Percentiles rank a stretch among this genome's conserved stretches.
These are phyloP conservation scores for Drosophila azteca DNA, from an alignment of 1,140 invertebrate species.

Conservation along the genomic window DNA sequence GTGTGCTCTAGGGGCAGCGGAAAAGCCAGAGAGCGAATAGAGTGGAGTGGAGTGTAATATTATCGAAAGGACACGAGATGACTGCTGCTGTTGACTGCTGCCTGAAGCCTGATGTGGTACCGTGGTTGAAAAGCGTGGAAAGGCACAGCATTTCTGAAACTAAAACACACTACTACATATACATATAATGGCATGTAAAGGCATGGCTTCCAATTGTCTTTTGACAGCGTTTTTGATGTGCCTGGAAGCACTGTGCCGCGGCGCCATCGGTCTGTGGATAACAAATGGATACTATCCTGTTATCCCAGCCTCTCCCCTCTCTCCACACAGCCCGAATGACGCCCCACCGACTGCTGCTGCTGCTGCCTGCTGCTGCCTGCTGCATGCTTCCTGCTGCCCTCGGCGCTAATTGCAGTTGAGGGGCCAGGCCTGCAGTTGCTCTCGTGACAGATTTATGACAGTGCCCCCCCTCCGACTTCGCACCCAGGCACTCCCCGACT, in stretches of 20 bases:
- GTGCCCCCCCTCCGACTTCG: background rate
- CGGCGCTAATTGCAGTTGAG: slow-evolving; percentile 57
- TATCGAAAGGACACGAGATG: background rate
- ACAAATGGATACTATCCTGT: slow-evolving; percentile 13
- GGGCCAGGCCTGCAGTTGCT: slow-evolving; percentile 41
- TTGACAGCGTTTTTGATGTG: background rate
- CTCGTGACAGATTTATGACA: slow-evolving; percentile 34
- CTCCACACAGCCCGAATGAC: background rate
- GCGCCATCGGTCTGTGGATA: slow-evolving; percentile 53
- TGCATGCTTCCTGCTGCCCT: background rate
- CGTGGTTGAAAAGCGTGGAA: too few species aligned
- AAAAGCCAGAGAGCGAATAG: background rate
- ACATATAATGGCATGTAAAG: too few species aligned
- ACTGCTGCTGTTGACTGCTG: too few species aligned
- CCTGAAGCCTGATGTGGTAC: too few species aligned
- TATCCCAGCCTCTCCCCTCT: background rate
- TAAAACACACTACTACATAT: too few species aligned
- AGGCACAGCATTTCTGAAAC: too few species aligned
- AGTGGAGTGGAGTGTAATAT: background rate
- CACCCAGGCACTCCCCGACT: too few species aligned
- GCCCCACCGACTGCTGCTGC: slow-evolving; percentile 4
- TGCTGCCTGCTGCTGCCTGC: background rate
- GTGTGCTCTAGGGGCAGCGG: background rate
- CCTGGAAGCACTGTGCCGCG: slow-evolving; percentile 35
- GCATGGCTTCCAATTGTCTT: too few species aligned